Conservation (phyloP, 2,888 invertebrate genomes). For the Morinoia aosen region DNA sequence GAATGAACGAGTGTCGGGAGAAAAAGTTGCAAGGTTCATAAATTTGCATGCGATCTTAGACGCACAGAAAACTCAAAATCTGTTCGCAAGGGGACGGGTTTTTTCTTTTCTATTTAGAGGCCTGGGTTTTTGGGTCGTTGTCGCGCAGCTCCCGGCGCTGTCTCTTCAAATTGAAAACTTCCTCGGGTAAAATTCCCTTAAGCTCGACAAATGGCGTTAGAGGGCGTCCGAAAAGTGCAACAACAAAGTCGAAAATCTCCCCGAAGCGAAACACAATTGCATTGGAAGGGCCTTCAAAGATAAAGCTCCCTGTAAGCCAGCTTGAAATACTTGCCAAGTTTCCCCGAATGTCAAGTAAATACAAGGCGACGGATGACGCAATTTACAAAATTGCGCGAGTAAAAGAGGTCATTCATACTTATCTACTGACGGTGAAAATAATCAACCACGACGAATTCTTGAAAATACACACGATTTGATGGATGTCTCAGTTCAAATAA, state of each 20-base stretch:
- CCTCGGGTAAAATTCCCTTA: slow-evolving; percentile 42
- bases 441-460: background rate
- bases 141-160: background rate
- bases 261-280: slow-evolving; percentile 32
- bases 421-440: background rate
- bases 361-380: background rate
- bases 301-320: background rate
- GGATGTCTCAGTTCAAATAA: background rate
- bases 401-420: background rate
- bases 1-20: slow-evolving; percentile 6
- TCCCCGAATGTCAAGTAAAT: background rate
- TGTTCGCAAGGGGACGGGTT: background rate
- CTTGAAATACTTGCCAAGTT: slow-evolving; percentile 8
- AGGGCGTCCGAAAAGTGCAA: slow-evolving; percentile 44
- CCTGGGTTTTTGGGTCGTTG: background rate
- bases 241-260: slow-evolving; percentile 20
- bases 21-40: slow-evolving; percentile 34
- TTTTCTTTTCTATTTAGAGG: slow-evolving; percentile 28
- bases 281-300: slow-evolving; percentile 1
- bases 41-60: slow-evolving; percentile 43
- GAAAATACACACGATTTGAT: background rate
- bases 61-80: slow-evolving; percentile 43
- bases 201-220: slow-evolving; percentile 48
- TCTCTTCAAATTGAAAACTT: slow-evolving; percentile 48
- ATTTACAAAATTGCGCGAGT: background rate